Evolutionary conservation across 1,140 invertebrate species (phyloP).

Genomic region (Microplitis mediator): DNA sequence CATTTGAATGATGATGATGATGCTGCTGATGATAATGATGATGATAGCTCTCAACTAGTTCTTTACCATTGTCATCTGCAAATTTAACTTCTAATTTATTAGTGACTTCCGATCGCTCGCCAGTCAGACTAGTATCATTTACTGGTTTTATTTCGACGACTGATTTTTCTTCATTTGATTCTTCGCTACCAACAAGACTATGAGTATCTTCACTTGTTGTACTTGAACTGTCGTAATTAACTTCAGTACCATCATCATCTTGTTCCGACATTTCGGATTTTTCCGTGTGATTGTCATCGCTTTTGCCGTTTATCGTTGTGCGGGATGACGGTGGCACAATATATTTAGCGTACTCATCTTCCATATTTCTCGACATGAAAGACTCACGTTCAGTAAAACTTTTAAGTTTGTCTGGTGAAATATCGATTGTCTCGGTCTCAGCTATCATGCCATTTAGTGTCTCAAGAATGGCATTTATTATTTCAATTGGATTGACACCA

Average conservation of each 20-base stretch:
- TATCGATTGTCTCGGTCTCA: slow-evolving; percentile 34
- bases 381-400: slow-evolving; percentile 23
- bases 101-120: not conserved
- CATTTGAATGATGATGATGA: not conserved
- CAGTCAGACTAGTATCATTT: slow-evolving; percentile 18
- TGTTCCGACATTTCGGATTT: slow-evolving; percentile 26
- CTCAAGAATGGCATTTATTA: slow-evolving; percentile 47
- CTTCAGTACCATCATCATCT: slow-evolving; percentile 37
- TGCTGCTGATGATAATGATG: slow-evolving; percentile 21
- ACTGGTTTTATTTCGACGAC: slow-evolving; percentile 35
- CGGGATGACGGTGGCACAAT: slow-evolving; percentile 39
- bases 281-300: slow-evolving; percentile 25
- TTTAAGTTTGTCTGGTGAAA: slow-evolving; percentile 11
- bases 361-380: slow-evolving; percentile 14
- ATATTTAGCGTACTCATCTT: slow-evolving; percentile 37
- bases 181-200: slow-evolving; percentile 9
- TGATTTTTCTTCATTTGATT: slow-evolving; percentile 36
- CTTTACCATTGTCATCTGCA: slow-evolving; percentile 30
- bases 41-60: slow-evolving; percentile 29
- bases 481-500: slow-evolving; percentile 42
- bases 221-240: slow-evolving; percentile 40
- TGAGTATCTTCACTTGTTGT: slow-evolving; percentile 36
- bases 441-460: slow-evolving; percentile 40
- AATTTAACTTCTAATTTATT: slow-evolving; percentile 42
- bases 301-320: slow-evolving; percentile 47